These are phyloP conservation scores for Eolophus roseicapilla DNA, from an alignment of 2,113 vertebrate species.

Conservation along the genomic window DNA sequence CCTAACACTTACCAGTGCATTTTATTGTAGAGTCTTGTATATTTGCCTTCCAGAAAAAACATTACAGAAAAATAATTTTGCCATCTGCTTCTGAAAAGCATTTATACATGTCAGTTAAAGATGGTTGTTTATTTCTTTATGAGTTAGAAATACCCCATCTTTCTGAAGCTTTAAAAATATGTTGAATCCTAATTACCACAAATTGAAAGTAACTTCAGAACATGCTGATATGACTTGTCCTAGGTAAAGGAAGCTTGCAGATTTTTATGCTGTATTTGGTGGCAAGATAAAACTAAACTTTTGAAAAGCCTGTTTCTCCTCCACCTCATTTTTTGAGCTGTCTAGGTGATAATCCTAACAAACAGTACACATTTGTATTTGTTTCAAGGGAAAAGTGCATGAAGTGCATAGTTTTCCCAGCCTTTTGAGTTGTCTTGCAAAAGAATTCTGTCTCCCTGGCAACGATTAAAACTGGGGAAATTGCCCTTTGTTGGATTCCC, in stretches of 20 bases:
- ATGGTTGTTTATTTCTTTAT: background rate
- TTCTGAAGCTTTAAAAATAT: background rate
- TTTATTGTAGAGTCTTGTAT: background rate
- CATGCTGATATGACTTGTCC: background rate
- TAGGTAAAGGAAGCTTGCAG: background rate
- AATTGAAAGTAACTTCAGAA: background rate
- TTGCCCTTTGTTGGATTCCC: conserved; percentile 47
- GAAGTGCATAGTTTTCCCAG: conserved; percentile 55
- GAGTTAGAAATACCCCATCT: background rate
- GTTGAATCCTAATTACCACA: background rate
- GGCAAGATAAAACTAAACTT: background rate
- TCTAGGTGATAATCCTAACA: conserved; percentile 57
- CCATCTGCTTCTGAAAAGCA: background rate
- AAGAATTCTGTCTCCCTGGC: conserved; percentile 75
- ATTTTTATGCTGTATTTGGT: background rate
- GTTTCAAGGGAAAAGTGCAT: conserved; percentile 30
- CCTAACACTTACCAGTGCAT: background rate
- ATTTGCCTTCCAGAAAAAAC: background rate
- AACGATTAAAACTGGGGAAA: conserved; percentile 73
- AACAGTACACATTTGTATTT: conserved; percentile 51
- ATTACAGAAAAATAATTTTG: background rate
- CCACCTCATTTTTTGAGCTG: conserved; percentile 12
- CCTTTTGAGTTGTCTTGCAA: conserved; percentile 69
- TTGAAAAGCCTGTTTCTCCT: background rate
- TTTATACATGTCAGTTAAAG: background rate